These are phyloP conservation scores for Trachelus tabidus DNA, from an alignment of 2,888 invertebrate species.

Conservation along the genomic window DNA sequence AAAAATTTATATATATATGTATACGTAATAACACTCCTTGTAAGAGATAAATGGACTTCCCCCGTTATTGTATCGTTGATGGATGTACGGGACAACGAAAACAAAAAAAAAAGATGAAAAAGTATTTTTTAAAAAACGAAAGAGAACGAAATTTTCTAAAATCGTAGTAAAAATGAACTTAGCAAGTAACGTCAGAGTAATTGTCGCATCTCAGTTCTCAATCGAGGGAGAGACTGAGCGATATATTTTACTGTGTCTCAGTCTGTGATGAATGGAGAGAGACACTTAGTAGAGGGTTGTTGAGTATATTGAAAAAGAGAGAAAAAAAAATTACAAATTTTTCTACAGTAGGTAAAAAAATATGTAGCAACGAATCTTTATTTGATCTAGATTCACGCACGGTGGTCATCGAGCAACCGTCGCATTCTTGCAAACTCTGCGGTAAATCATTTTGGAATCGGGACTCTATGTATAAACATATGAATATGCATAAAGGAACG, in stretches of 20 bases:
- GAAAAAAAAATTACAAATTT: constrained; percentile 14
- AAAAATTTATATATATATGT: background rate
- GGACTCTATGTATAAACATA: constrained; percentile 68
- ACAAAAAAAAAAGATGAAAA: background rate
- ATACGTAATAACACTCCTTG: background rate
- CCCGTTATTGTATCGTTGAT: background rate
- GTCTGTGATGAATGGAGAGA: background rate
- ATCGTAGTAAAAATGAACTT: background rate
- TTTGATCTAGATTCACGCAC: constrained; percentile 65
- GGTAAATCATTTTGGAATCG: constrained; percentile 68
- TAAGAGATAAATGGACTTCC: background rate
- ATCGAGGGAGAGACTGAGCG: background rate
- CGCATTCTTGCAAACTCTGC: constrained; percentile 66
- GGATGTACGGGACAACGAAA: background rate
- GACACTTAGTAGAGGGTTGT: background rate
- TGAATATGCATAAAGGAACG: constrained; percentile 68
- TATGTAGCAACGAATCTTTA: constrained; percentile 35
- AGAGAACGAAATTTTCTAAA: background rate
- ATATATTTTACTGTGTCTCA: background rate
- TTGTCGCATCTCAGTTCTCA: background rate
- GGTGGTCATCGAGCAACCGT: constrained; percentile 66
- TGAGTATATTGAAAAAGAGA: background rate
- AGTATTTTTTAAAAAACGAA: no score
- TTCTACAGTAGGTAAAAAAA: constrained; percentile 9
- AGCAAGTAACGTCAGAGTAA: background rate